A percentile compares a stretch with the other conserved stretches of the same genome.
Evolutionary conservation across 35 echinoderm and acorn worm genomes (phyloP).

Genomic region (Apostichopus californicus): DNA sequence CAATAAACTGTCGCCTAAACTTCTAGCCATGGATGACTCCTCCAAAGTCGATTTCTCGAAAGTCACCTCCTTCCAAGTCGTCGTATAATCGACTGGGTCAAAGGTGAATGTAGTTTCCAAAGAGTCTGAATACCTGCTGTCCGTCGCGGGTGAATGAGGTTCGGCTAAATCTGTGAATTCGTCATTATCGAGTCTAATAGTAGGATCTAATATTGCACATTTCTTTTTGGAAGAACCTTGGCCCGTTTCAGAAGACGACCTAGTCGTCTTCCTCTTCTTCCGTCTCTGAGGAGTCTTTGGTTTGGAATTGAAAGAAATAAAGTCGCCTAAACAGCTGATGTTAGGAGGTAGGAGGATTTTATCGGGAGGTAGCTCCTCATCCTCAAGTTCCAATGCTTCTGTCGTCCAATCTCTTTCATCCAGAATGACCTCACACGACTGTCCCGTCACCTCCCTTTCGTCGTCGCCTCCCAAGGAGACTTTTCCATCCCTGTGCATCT

Average conservation of each 20-base stretch:
- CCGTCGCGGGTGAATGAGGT: not conserved
- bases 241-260: not conserved
- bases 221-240: not conserved
- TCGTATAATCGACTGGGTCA: not conserved
- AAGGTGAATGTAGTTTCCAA: not conserved
- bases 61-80: not conserved
- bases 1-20: slow-evolving; percentile 28
- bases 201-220: slow-evolving; percentile 18
- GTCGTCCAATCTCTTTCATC: not conserved
- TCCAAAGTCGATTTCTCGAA: not conserved
- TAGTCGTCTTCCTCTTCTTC: not conserved
- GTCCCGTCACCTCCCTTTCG: not conserved
- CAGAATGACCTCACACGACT: not conserved
- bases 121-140: slow-evolving; percentile 14
- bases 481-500: not conserved
- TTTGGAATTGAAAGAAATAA: not conserved
- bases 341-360: not conserved
- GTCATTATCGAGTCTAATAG: not conserved
- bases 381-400: not conserved
- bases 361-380: not conserved
- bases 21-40: slow-evolving; percentile 23
- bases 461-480: not conserved
- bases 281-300: not conserved
- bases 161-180: not conserved
- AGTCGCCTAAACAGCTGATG: not conserved